Percentiles rank a stretch among this genome's conserved stretches.
Evolutionary conservation across 2,797 vertebrate genomes (phyloP).

Genomic region (Lophotriccus pileatus): DNA sequence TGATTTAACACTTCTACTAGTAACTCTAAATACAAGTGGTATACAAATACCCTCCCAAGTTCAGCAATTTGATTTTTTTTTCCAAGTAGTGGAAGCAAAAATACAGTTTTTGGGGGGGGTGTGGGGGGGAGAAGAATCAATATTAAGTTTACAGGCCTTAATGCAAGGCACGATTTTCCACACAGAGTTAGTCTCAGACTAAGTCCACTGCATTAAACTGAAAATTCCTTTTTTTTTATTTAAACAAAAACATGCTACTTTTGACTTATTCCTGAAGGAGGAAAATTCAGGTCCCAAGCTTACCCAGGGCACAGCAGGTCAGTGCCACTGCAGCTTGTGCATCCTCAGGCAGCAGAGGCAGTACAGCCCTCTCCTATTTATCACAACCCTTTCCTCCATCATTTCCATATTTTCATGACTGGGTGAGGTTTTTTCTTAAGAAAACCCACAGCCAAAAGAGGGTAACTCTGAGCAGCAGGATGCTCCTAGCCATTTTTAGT

Average conservation of each 20-base stretch:
- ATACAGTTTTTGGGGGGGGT: too few relatives aligned
- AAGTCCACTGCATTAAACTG: background rate
- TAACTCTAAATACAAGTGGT: background rate
- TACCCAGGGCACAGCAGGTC: background rate
- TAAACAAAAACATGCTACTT: background rate
- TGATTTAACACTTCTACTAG: background rate
- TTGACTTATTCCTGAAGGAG: background rate
- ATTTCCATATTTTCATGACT: background rate
- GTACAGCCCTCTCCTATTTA: background rate
- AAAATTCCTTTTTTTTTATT: too few relatives aligned
- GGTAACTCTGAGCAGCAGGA: background rate
- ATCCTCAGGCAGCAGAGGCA: background rate
- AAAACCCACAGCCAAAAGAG: background rate
- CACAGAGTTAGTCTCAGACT: background rate
- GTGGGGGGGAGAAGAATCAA: too few relatives aligned
- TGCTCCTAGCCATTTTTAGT: accelerated
- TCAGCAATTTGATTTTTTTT: background rate
- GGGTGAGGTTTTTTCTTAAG: background rate
- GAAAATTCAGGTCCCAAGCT: background rate
- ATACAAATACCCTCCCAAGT: background rate
- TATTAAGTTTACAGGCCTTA: background rate
- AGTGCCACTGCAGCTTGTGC: background rate
- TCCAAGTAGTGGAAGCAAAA: background rate
- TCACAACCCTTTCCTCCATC: background rate
- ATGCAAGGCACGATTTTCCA: background rate